These are phyloP conservation scores for Penaeus monodon DNA, from an alignment of 2,888 invertebrate genomes.

Conservation along the genomic window DNA sequence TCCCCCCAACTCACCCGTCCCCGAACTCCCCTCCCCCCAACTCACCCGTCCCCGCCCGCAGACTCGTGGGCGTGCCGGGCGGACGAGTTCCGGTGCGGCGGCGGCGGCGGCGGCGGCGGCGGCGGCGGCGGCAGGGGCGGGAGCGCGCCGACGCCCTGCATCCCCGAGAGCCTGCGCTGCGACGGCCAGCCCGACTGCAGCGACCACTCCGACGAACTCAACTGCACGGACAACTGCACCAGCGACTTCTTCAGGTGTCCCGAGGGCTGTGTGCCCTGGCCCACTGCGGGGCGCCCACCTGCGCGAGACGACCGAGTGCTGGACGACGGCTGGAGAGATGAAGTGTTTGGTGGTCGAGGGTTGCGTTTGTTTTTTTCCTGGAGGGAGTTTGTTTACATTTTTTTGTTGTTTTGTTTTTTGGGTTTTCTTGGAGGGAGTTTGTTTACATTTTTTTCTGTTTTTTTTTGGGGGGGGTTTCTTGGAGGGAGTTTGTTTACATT, in stretches of 20 bases:
- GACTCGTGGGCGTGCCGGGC: constrained; percentile 54
- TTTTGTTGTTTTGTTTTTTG: too few relatives aligned
- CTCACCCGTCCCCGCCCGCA: neutral
- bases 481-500: too few relatives aligned
- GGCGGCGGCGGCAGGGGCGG: constrained; percentile 29
- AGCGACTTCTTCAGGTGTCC: constrained; percentile 74
- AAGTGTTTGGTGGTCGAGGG: too few relatives aligned
- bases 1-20: too few relatives aligned
- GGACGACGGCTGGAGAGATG: too few relatives aligned
- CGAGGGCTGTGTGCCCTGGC: constrained; percentile 76
- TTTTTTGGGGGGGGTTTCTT: too few relatives aligned
- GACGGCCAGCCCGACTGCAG: constrained; percentile 63
- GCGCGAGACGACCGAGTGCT: too few relatives aligned
- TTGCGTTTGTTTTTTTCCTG: too few relatives aligned
- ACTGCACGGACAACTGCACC: constrained; percentile 36
- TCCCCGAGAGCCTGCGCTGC: constrained; percentile 53
- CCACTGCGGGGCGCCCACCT: constrained; percentile 69
- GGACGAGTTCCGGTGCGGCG: constrained; percentile 56
- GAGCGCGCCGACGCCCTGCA: constrained; percentile 31
- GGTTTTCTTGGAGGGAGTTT: too few relatives aligned
- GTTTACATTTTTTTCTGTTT: too few relatives aligned
- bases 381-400: too few relatives aligned
- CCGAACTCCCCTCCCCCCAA: neutral
- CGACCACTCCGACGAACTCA: constrained; percentile 61
- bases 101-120: constrained; percentile 33